These are phyloP conservation scores for Lota lota DNA, from an alignment of 2,113 vertebrate genomes.

Conservation along the genomic window DNA sequence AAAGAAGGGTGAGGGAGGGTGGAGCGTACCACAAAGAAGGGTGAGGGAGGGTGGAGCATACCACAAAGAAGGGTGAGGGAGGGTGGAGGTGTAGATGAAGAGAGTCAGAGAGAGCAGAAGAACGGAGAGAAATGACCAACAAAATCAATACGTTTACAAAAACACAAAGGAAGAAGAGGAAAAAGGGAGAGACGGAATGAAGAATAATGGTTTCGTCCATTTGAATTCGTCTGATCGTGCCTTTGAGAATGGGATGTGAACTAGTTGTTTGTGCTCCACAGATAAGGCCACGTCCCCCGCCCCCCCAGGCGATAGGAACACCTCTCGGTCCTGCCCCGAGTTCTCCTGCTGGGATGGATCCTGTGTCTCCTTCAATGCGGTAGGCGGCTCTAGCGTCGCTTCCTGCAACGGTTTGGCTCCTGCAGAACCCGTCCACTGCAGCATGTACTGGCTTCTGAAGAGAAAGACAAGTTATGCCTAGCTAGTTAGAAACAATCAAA, in stretches of 20 bases:
- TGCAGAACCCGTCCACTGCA: too few species aligned
- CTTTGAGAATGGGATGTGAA: background rate
- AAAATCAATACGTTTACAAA: too few species aligned
- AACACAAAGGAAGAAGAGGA: background rate
- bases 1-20: too few species aligned
- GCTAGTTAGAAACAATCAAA: too few species aligned
- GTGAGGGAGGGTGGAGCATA: too few species aligned
- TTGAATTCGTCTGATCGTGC: background rate
- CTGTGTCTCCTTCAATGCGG: constrained; percentile 79
- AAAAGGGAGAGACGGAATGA: background rate
- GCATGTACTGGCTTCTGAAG: too few species aligned
- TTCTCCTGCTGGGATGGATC: constrained; percentile 76
- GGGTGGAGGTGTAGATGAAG: background rate
- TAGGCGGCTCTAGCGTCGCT: constrained; percentile 31
- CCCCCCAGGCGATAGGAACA: constrained; percentile 54
- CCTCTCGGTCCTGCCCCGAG: constrained; percentile 68
- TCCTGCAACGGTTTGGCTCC: too few species aligned
- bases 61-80: background rate
- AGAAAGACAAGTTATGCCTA: too few species aligned
- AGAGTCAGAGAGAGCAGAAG: background rate
- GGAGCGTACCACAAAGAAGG: background rate
- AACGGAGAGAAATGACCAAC: too few species aligned
- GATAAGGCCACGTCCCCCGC: constrained; percentile 53
- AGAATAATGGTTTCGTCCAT: background rate
- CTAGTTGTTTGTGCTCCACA: constrained; percentile 22